phyloP scores from a whole-genome alignment of 2,113 vertebrate genomes.

The Amblyornis subalaris region DNA sequence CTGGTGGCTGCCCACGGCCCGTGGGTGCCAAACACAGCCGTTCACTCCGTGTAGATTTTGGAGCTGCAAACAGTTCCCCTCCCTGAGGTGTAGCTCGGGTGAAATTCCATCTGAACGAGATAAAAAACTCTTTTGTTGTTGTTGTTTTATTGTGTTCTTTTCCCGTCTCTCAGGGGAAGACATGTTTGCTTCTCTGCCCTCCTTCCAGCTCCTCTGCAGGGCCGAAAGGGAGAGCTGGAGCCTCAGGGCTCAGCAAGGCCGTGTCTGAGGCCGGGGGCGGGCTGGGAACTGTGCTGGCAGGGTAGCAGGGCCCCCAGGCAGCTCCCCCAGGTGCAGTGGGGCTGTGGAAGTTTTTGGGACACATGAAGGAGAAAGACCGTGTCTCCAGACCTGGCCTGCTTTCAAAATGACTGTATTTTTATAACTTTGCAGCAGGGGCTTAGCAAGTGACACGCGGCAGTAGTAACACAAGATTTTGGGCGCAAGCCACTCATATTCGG shows the following conservation, averaged over 20 bases:
- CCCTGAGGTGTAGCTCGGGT: neutral
- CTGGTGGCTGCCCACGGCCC: neutral
- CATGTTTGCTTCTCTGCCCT: neutral
- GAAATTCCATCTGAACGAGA: neutral
- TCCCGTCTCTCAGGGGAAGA: neutral
- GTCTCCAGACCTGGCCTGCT: neutral
- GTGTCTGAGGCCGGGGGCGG: neutral
- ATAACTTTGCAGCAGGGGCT: neutral
- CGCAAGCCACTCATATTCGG: neutral
- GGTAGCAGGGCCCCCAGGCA: neutral
- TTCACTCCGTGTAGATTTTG: neutral
- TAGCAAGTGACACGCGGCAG: neutral
- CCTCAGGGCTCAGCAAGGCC: neutral
- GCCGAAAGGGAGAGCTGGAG: neutral
- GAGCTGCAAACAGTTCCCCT: neutral
- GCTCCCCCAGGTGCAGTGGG: neutral
- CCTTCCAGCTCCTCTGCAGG: neutral
- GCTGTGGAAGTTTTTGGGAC: neutral
- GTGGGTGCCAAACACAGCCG: neutral
- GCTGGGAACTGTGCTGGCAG: fast-evolving
- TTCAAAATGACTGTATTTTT: neutral
- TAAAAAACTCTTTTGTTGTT: neutral
- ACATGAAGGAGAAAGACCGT: neutral
- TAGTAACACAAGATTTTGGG: neutral
- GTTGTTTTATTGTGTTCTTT: no score